Evolutionary conservation across 2,797 vertebrate species (phyloP), one percentile per base, ranked within the genome.

Genomic region (Typhlichthys subterraneus): DNA sequence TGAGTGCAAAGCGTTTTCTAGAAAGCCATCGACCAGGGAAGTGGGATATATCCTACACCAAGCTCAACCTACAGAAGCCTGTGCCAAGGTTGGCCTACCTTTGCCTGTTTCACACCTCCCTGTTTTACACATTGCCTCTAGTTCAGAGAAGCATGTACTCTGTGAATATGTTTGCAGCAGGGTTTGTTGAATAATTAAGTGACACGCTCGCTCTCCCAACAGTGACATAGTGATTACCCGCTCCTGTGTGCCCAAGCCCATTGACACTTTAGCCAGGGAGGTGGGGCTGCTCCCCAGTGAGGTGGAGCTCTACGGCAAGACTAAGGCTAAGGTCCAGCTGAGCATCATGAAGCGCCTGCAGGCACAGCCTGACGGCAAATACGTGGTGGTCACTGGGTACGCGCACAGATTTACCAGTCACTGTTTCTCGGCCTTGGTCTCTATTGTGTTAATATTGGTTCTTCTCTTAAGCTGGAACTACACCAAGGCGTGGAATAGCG

Each of bases 211-310:
- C 2, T 9, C 7, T 17, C 8, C 45, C 23, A 2, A 70, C 87
- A 99, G 98, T 71, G 98, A 99, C 81, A 98, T 99, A 19, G 93
- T 91, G 75, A 95, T 99, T 82, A 99, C 98, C 0, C 94, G 94
- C 56, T 95, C 96, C 60, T 94, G 90, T 52, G 59, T 93, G 1
- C 95, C 93, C 0, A 99, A 99, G 68, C 88, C 91, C 48, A 93
- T 99, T 50, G 91, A 90, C 51, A 70, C 59, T 10, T 57, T 99
- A 50, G 94, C 95, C 14, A 88, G 56, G 79, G 98, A 99, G 87
- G 90, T 96, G 12, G 97, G 98, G 1, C 87, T 99, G 58, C 84
- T 95, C 1, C 92, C 94, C 0, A 94, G 96, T 48, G 97, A 99
- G 77, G 82, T 99, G 60, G 97, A 99, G 66, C 83, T 94, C 14